Conservation (phyloP, 2,797 vertebrate genomes). For the Champsocephalus esox region DNA sequence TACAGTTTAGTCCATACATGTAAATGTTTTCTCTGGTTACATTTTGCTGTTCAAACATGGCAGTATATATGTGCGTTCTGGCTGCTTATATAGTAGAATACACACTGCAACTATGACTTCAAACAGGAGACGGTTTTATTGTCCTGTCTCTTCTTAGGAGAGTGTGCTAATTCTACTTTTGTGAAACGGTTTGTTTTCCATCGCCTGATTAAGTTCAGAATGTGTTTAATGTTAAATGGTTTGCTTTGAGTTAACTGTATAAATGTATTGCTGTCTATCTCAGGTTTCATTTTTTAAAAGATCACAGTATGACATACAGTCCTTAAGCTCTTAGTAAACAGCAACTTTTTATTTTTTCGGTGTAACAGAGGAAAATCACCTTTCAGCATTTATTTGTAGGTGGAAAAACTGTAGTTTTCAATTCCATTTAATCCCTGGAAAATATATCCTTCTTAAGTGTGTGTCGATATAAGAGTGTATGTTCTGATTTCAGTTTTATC, state of each 20-base stretch:
- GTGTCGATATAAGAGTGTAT: background rate
- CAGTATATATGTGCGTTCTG: constrained; percentile 12
- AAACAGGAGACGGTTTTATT: constrained; percentile 20
- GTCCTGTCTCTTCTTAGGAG: constrained; percentile 4
- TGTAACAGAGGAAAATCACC: background rate
- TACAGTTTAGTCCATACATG: background rate
- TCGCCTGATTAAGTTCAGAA: constrained; percentile 21
- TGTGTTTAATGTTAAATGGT: constrained; percentile 35
- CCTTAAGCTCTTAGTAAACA: constrained; percentile 5
- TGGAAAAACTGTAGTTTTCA: background rate
- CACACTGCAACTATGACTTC: constrained; percentile 1
- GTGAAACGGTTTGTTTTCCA: constrained; percentile 25
- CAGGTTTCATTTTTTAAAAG: constrained; percentile 32
- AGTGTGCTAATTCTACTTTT: constrained; percentile 17
- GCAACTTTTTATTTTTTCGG: background rate
- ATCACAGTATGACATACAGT: constrained; percentile 23
- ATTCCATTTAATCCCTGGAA: background rate
- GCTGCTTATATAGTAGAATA: constrained; percentile 12
- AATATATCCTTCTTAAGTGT: background rate
- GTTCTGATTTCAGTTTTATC: background rate
- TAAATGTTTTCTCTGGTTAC: constrained; percentile 2
- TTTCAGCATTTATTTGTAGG: background rate
- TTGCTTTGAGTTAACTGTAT: constrained; percentile 47
- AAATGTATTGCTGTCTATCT: constrained; percentile 38
- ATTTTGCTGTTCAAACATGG: constrained; percentile 21